Percentiles rank a stretch among this genome's conserved stretches.
phyloP scores from a whole-genome alignment of 2,888 invertebrate genomes.

The Girardia tigrina region DNA sequence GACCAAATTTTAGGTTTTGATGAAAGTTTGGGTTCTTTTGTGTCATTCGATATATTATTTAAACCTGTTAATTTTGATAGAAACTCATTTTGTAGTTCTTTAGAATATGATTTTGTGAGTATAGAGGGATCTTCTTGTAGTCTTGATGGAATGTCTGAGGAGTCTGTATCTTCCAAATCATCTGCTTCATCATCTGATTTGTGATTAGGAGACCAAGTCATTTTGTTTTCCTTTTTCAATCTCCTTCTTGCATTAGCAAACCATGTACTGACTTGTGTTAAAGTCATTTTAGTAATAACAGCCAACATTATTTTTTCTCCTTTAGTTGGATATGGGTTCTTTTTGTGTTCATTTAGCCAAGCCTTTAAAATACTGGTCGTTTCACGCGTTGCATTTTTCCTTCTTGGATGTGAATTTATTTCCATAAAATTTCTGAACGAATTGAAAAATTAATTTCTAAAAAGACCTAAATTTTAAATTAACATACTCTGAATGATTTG shows the following conservation, averaged over 20 bases:
- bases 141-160: background rate
- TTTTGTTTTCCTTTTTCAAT: slow-evolving; percentile 88
- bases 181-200: slow-evolving; percentile 39
- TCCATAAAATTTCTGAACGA: slow-evolving; percentile 31
- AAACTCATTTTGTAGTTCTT: background rate
- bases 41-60: background rate
- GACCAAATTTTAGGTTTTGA: background rate
- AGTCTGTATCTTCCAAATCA: background rate
- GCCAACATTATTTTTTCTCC: slow-evolving; percentile 88
- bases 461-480: too few species aligned
- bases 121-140: background rate
- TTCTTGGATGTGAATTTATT: slow-evolving; percentile 51
- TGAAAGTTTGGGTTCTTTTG: background rate
- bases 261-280: slow-evolving; percentile 79
- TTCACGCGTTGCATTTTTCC: slow-evolving; percentile 91
- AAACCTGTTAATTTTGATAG: background rate
- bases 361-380: slow-evolving; percentile 91
- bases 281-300: slow-evolving; percentile 83
- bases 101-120: background rate
- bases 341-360: slow-evolving; percentile 88
- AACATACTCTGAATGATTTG: background rate
- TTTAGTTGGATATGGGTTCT: slow-evolving; percentile 86
- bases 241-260: slow-evolving; percentile 83
- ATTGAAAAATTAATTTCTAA: background rate
- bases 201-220: slow-evolving; percentile 90